Percentiles rank a stretch among this genome's conserved stretches.
These are phyloP conservation scores for Cylindroiulus punctatus DNA, from an alignment of 2,888 invertebrate species.

Conservation along the genomic window DNA sequence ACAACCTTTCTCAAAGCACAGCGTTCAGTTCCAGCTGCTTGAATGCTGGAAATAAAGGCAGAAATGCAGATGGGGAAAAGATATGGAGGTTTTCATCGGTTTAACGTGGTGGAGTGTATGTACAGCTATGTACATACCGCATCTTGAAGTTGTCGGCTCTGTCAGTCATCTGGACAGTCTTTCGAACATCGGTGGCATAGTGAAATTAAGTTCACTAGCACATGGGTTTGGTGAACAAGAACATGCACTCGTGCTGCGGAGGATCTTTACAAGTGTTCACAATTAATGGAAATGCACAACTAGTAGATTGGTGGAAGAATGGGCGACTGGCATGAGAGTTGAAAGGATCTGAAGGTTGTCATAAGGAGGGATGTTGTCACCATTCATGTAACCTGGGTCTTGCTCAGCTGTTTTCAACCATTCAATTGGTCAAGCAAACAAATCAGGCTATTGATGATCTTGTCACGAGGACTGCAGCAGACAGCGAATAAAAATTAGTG, in stretches of 20 bases:
- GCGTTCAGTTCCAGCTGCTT: constrained; percentile 22
- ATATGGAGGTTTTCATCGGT: constrained; percentile 28
- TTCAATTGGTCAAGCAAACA: constrained; percentile 14
- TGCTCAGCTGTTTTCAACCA: not conserved
- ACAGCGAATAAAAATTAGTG: too few relatives aligned
- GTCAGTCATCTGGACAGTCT: not conserved
- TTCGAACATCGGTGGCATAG: not conserved
- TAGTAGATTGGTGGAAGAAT: not conserved
- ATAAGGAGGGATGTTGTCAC: not conserved
- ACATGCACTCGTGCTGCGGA: not conserved
- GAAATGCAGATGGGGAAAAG: constrained; percentile 42
- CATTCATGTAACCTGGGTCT: not conserved
- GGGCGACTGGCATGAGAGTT: not conserved
- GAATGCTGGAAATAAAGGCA: constrained; percentile 40
- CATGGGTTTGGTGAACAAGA: not conserved
- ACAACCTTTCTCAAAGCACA: not conserved
- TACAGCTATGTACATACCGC: not conserved
- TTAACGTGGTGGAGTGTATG: not conserved
- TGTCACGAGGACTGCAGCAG: not conserved
- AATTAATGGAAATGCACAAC: constrained; percentile 13
- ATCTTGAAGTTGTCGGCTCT: too few relatives aligned
- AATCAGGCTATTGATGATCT: not conserved
- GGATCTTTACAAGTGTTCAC: constrained; percentile 29
- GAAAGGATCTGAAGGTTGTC: not conserved
- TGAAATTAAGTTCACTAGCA: not conserved